A percentile compares a stretch with the other conserved stretches of the same genome.
phyloP scores from a whole-genome alignment of 2,888 invertebrate genomes.

The Microchrysa polita region DNA sequence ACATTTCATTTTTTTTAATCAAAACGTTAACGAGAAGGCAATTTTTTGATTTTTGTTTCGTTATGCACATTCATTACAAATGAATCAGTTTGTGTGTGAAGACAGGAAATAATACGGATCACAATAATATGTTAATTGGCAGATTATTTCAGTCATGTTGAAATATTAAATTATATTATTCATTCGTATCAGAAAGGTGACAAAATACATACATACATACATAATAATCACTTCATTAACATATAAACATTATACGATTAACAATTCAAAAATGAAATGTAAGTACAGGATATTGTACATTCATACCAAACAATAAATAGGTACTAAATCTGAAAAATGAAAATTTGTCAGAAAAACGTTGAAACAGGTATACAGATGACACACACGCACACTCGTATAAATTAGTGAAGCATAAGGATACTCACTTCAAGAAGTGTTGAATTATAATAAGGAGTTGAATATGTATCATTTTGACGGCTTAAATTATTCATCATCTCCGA shows the following conservation, averaged over 20 bases:
- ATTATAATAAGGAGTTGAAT: no score
- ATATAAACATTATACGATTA: slow-evolving; percentile 20
- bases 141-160: slow-evolving; percentile 19
- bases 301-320: background rate
- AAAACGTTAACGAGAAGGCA: slow-evolving; percentile 35
- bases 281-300: background rate
- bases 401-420: background rate
- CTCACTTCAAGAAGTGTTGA: slow-evolving; percentile 1
- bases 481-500: slow-evolving; percentile 1
- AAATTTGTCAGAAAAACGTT: background rate
- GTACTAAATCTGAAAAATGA: background rate
- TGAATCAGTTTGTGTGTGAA: slow-evolving; percentile 18
- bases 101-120: slow-evolving; percentile 24
- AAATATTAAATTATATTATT: slow-evolving; percentile 8
- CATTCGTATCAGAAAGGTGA: background rate
- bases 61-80: slow-evolving; percentile 39
- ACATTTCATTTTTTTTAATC: no score
- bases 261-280: slow-evolving; percentile 15
- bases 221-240: slow-evolving; percentile 39
- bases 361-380: background rate
- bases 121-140: slow-evolving; percentile 34
- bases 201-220: no score
- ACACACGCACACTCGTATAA: background rate
- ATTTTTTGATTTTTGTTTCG: slow-evolving; percentile 40
- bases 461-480: no score